phyloP scores from a whole-genome alignment of 2,888 invertebrate genomes.

The Hedychridium roseum region DNA sequence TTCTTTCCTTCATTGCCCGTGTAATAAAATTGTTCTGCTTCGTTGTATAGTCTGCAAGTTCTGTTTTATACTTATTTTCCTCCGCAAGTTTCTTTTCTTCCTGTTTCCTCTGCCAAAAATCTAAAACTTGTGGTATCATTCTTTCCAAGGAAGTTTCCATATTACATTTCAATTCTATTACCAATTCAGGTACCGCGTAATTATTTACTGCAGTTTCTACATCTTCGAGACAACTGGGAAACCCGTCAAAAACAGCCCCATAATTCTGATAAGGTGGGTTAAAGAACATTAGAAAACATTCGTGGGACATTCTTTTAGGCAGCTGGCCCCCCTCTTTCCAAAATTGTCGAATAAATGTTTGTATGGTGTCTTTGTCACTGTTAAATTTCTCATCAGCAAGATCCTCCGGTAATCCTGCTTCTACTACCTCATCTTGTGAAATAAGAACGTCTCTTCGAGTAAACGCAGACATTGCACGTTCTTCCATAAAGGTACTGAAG shows the following conservation, averaged over 20 bases:
- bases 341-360: slow-evolving; percentile 65
- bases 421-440: slow-evolving; percentile 12
- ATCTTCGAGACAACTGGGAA: slow-evolving; percentile 69
- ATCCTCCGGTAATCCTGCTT: slow-evolving; percentile 29
- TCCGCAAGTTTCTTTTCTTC: slow-evolving; percentile 38
- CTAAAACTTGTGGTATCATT: slow-evolving; percentile 56
- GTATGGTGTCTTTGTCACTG: slow-evolving; percentile 21
- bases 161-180: slow-evolving; percentile 66
- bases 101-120: slow-evolving; percentile 59
- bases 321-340: slow-evolving; percentile 66
- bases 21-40: slow-evolving; percentile 26
- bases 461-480: slow-evolving; percentile 19
- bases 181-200: slow-evolving; percentile 69
- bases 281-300: slow-evolving; percentile 64
- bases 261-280: slow-evolving; percentile 63
- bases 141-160: slow-evolving; percentile 58
- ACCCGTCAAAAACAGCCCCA: slow-evolving; percentile 72
- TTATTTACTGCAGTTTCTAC: slow-evolving; percentile 66
- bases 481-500: slow-evolving; percentile 36
- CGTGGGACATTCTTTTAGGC: slow-evolving; percentile 62
- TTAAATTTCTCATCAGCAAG: slow-evolving; percentile 25
- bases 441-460: background rate
- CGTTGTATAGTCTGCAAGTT: slow-evolving; percentile 20
- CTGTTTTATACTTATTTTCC: slow-evolving; percentile 62
- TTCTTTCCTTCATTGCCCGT: slow-evolving; percentile 12